phyloP scores from a whole-genome alignment of 2,797 vertebrate species.

The Triplophysa yarkandensis region DNA sequence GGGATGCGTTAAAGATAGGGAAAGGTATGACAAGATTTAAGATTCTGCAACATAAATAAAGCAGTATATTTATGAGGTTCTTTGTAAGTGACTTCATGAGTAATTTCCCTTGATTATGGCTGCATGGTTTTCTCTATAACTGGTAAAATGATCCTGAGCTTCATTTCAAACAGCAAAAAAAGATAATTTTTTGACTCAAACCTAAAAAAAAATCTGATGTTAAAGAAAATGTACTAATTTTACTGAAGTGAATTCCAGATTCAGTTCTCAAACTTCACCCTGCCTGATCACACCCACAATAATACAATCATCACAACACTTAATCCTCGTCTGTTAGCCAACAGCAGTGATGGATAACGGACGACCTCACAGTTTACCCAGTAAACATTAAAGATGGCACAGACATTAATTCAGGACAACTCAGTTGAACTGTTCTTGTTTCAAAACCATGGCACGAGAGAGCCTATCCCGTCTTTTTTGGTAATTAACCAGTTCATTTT shows the following conservation, averaged over 20 bases:
- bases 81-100: background rate
- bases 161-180: background rate
- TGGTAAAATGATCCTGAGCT: background rate
- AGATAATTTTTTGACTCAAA: background rate
- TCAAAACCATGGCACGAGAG: background rate
- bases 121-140: background rate
- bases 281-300: conserved; percentile 46
- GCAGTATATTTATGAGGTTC: background rate
- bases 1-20: background rate
- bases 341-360: background rate
- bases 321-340: background rate
- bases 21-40: background rate
- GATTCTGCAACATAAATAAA: background rate
- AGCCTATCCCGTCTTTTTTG: background rate
- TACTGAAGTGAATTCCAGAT: background rate
- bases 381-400: background rate
- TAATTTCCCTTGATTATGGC: background rate
- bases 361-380: background rate
- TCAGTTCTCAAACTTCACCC: conserved; percentile 46
- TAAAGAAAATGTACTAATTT: background rate
- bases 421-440: background rate
- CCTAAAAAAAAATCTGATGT: background rate
- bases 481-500: background rate
- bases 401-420: background rate
- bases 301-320: background rate